phyloP scores from a whole-genome alignment of 2,113 vertebrate genomes.

The Tupaia tana region DNA sequence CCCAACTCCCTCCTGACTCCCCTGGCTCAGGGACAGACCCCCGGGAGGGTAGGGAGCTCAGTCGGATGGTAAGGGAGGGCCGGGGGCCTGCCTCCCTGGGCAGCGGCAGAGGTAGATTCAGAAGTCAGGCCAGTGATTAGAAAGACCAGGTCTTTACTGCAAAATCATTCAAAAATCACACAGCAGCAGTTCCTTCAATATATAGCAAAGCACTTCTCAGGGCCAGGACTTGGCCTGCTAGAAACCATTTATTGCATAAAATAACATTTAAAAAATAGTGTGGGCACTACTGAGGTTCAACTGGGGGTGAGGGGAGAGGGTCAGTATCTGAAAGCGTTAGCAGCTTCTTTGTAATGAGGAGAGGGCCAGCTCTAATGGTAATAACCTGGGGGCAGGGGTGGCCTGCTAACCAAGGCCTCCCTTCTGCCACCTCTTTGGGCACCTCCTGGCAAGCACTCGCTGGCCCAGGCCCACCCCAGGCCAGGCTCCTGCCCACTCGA shows the following conservation, averaged over 20 bases:
- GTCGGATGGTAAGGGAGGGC: background rate
- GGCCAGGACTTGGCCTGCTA: background rate
- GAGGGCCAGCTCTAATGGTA: background rate
- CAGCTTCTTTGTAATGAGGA: slow-evolving; percentile 26
- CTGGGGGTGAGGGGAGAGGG: background rate
- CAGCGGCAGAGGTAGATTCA: background rate
- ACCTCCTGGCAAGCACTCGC: background rate
- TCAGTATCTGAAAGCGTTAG: slow-evolving; percentile 6
- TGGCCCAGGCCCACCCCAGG: background rate
- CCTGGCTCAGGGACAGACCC: background rate
- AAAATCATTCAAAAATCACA: slow-evolving; percentile 61
- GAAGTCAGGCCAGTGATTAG: slow-evolving; percentile 34
- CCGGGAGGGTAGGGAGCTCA: background rate
- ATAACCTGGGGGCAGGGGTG: background rate
- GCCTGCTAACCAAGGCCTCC: background rate
- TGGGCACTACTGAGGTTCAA: slow-evolving; percentile 22
- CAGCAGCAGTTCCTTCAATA: slow-evolving; percentile 8
- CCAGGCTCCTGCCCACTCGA: background rate
- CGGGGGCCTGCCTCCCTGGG: background rate
- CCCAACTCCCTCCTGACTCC: background rate
- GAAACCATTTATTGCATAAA: slow-evolving; percentile 69
- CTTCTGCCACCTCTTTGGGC: background rate
- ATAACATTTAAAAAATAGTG: slow-evolving; percentile 43
- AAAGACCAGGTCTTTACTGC: slow-evolving; percentile 77
- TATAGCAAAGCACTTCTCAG: slow-evolving; percentile 46